Base-by-base conservation (phyloP, 37 sponge, comb jelly and placozoan species). In the Ianthella basta region DNA sequence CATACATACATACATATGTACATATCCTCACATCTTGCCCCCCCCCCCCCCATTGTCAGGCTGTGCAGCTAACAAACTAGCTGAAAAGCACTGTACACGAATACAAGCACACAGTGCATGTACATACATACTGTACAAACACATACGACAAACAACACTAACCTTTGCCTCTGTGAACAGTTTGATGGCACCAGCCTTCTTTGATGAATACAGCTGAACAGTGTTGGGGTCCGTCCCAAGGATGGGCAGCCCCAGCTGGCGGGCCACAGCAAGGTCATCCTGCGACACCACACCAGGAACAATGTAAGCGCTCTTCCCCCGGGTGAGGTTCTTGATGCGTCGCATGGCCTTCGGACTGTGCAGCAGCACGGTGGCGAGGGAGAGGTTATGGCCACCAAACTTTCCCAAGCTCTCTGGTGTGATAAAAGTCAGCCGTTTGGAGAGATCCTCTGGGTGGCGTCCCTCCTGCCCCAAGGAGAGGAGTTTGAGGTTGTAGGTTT, bases 261-360 rank as follows among this genome's bases (percentile, higher is more conserved):
- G 95, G 4, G 99, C 91, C 60, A 98, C 34, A 6, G 86, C 90
- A 55, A 98, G 50, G 82, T 98, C 99, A 81, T 94, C 96, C 16
- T 56, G 56, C 24, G 77, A 78, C 41, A 89, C 82, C 24, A 92
- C 80, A 24, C 91, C 94, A 3, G 99, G 88, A 24, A 96, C 79
- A 59, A 98, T 88, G 85, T 92, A 94, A 12, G 95, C 88, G 40
- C 64, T 73, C 66, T 82, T 92, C 3, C 97, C 99, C 13, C 84
- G 80, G 4, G 87, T 84, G 44, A 98, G 91, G 65, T 84, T 80
- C 80, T 80, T 86, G 36, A 98, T 60, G 27, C 97, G 65, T 5
- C 68, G 21, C 24, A 97, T 24, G 40, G 88, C 63, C 44, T 39
- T 85, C 4, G 92, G 95, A 35, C 93, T 94, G 88, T 96, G 90